Evolutionary conservation across 2,797 vertebrate species (phyloP).

Genomic region (Lepus oiostolus): DNA sequence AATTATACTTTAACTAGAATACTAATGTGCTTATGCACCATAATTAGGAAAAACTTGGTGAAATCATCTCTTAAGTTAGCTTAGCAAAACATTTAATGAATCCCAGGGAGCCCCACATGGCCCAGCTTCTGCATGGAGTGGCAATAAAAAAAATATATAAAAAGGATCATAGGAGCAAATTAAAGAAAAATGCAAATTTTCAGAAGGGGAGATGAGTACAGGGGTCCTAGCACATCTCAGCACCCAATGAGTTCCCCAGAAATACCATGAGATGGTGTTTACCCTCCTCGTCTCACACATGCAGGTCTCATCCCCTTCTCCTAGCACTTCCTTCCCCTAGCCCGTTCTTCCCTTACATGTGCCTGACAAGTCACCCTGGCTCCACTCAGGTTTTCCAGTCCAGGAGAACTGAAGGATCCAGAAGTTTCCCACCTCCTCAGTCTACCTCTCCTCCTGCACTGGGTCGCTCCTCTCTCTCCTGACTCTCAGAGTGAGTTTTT

Average conservation of each 20-base stretch:
- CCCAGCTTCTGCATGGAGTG: background rate
- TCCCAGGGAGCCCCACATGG: background rate
- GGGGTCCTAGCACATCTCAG: background rate
- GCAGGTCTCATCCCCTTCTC: too few relatives aligned
- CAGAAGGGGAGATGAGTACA: background rate
- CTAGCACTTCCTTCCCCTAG: background rate
- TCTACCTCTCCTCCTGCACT: background rate
- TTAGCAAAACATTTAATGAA: constrained; percentile 17
- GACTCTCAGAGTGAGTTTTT: background rate
- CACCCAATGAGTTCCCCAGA: background rate
- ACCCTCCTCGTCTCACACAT: too few relatives aligned
- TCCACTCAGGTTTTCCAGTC: too few relatives aligned
- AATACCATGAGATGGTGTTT: background rate
- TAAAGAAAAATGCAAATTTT: background rate
- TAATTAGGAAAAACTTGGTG: background rate
- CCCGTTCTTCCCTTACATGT: background rate
- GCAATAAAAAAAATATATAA: background rate
- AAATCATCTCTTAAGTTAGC: constrained; percentile 2
- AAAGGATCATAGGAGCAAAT: background rate
- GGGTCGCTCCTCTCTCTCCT: too few relatives aligned
- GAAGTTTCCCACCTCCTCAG: too few relatives aligned
- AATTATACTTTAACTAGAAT: background rate
- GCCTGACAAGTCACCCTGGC: background rate
- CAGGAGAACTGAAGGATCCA: background rate
- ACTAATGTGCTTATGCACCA: background rate